Evolutionary conservation across 2,888 invertebrate species (phyloP).

Genomic region (Trileptium ribeirensis): DNA sequence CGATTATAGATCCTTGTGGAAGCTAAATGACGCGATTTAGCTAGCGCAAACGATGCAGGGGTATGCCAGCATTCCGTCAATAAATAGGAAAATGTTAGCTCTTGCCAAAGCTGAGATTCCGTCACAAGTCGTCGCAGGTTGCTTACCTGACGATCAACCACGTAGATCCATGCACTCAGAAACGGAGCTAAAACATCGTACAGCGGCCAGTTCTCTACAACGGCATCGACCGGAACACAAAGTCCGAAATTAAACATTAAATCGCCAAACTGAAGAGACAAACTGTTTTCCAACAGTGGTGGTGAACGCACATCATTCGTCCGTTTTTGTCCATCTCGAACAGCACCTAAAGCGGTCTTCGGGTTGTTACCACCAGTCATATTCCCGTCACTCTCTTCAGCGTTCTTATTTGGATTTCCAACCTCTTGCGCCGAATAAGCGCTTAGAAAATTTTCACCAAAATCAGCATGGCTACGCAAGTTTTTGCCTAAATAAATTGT

Average conservation of each 20-base stretch:
- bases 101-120: constrained; percentile 15
- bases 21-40: neutral
- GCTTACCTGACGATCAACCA: neutral
- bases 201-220: constrained; percentile 40
- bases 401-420: neutral
- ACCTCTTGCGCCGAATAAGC: neutral
- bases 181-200: constrained; percentile 44
- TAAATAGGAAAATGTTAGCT: constrained; percentile 33
- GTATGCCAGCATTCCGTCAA: constrained; percentile 39
- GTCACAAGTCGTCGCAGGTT: neutral
- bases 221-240: constrained; percentile 38
- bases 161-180: constrained; percentile 41
- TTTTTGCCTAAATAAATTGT: neutral
- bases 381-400: neutral
- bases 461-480: too few relatives aligned
- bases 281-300: neutral
- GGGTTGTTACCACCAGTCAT: neutral
- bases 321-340: too few relatives aligned
- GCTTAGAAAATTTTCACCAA: neutral
- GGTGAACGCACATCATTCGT: too few relatives aligned
- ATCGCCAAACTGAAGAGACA: neutral
- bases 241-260: constrained; percentile 35
- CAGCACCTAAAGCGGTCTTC: neutral
- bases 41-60: constrained; percentile 16
- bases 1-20: constrained; percentile 14